These are phyloP conservation scores for Melanotaenia parkinsoni DNA, from an alignment of 2,797 vertebrate genomes.

Conservation along the genomic window DNA sequence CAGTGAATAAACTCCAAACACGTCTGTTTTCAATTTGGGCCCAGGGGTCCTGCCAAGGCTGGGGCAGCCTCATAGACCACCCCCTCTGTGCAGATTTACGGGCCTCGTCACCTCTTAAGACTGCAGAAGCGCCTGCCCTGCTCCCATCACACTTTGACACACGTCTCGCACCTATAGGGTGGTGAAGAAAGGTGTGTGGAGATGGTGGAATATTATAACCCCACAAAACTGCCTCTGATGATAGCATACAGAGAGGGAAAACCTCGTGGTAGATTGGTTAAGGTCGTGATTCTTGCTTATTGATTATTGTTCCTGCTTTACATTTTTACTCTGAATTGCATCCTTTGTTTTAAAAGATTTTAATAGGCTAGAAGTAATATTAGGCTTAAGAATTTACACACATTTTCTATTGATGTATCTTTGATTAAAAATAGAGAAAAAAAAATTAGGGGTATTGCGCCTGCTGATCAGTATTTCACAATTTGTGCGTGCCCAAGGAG, in stretches of 20 bases:
- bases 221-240: constrained; percentile 11
- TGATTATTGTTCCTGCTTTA: background rate
- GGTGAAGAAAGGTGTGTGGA: constrained; percentile 12
- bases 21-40: constrained; percentile 92
- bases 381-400: background rate
- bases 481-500: constrained; percentile 20
- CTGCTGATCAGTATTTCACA: constrained; percentile 46
- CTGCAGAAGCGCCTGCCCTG: constrained; percentile 54
- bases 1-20: constrained; percentile 89
- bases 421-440: too few species aligned
- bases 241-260: background rate
- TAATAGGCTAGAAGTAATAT: background rate
- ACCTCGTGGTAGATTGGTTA: background rate
- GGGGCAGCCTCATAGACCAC: constrained; percentile 88
- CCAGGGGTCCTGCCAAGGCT: constrained; percentile 86
- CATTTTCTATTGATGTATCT: background rate
- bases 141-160: constrained; percentile 48
- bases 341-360: background rate
- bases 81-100: constrained; percentile 83
- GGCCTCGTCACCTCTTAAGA: constrained; percentile 83
- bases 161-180: constrained; percentile 53
- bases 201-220: constrained; percentile 13
- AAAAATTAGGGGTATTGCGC: background rate
- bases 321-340: background rate
- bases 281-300: background rate